phyloP scores from a whole-genome alignment of 1,140 invertebrate genomes.

The Anastrepha ludens region DNA sequence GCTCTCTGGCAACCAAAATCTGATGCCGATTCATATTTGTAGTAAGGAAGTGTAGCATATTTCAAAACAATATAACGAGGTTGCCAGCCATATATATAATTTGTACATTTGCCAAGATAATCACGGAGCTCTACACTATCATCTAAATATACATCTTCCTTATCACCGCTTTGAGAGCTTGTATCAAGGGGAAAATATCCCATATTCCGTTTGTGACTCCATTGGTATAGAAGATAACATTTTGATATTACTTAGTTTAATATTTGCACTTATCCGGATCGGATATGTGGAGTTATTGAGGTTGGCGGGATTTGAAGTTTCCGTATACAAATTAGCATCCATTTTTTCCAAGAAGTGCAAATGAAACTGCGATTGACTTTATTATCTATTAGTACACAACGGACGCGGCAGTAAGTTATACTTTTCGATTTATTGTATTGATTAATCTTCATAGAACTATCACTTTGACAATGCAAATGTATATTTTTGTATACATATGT shows the following conservation, averaged over 20 bases:
- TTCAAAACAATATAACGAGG: constrained; percentile 96
- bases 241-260: not conserved
- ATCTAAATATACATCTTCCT: constrained; percentile 78
- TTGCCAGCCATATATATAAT: constrained; percentile 99
- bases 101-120: constrained; percentile 98
- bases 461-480: too few relatives aligned
- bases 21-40: constrained; percentile 96
- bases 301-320: too few relatives aligned
- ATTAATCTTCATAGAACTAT: too few relatives aligned
- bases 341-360: too few relatives aligned
- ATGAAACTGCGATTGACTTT: too few relatives aligned
- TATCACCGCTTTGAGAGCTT: constrained; percentile 76
- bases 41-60: constrained; percentile 96
- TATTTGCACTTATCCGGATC: not conserved
- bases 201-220: not conserved
- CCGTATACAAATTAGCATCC: too few relatives aligned
- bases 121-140: constrained; percentile 84
- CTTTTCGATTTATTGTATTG: too few relatives aligned
- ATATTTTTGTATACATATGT: too few relatives aligned
- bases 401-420: too few relatives aligned
- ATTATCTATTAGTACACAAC: too few relatives aligned
- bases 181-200: constrained; percentile 33
- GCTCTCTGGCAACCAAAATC: constrained; percentile 97
- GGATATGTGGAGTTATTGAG: not conserved
- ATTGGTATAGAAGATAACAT: not conserved